These are phyloP conservation scores for Tholera decimalis DNA, from an alignment of 2,888 invertebrate species.

Conservation along the genomic window DNA sequence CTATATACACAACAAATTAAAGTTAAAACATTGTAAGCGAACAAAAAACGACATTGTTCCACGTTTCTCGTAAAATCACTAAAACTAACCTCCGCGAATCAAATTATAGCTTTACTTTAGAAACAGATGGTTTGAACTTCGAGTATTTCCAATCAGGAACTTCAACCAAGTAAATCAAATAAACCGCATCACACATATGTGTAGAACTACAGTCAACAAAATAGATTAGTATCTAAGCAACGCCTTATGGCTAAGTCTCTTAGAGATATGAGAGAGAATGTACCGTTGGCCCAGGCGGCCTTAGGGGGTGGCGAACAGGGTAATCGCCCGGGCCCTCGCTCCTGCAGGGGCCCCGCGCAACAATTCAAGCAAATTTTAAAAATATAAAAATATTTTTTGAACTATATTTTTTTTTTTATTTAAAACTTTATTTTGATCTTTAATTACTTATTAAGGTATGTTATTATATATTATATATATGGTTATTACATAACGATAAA, in stretches of 20 bases:
- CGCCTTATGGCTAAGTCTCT: neutral
- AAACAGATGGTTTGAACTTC: constrained; percentile 38
- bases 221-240: neutral
- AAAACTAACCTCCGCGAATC: constrained; percentile 22
- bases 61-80: constrained; percentile 12
- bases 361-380: no score
- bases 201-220: constrained; percentile 27
- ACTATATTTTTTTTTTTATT: no score
- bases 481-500: no score
- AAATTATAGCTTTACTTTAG: constrained; percentile 48
- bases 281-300: no score
- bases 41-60: constrained; percentile 6
- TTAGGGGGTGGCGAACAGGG: no score
- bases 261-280: no score
- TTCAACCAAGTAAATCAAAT: constrained; percentile 54
- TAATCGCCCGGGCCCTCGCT: no score
- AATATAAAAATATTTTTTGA: no score
- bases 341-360: no score
- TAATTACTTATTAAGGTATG: no score
- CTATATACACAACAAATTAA: neutral
- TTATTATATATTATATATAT: no score
- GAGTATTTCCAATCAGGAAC: constrained; percentile 52
- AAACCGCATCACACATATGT: constrained; percentile 34
- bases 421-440: no score
- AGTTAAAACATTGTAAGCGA: constrained; percentile 6